Conservation (phyloP, 2,113 vertebrate genomes). For the Ariopsis seemanni region DNA sequence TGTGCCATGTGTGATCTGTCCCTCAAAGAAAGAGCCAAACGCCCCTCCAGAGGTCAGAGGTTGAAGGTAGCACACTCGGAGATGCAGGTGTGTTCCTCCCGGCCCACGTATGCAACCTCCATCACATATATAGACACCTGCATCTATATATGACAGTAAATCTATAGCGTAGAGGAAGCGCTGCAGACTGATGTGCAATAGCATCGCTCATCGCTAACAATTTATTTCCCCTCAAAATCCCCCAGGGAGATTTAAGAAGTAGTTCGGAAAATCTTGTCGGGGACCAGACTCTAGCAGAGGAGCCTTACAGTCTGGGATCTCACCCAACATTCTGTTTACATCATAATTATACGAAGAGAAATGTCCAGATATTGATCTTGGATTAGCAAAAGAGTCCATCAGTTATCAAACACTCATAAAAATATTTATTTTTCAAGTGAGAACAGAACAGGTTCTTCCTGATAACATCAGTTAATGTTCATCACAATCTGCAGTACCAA, state of each 20-base stretch:
- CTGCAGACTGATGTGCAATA: conserved; percentile 52
- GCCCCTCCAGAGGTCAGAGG: conserved; percentile 65
- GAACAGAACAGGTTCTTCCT: neutral
- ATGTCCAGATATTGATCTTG: neutral
- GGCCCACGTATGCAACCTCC: conserved; percentile 63
- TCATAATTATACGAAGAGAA: neutral
- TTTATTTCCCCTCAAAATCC: conserved; percentile 76
- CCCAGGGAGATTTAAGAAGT: neutral
- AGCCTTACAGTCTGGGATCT: conserved; percentile 18
- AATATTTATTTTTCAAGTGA: neutral
- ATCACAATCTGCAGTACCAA: neutral
- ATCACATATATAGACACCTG: conserved; percentile 73
- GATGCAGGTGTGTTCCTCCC: conserved; percentile 74
- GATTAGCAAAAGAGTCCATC: neutral
- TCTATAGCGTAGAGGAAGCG: conserved; percentile 42
- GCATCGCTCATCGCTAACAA: conserved; percentile 53
- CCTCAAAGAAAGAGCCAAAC: conserved; percentile 55
- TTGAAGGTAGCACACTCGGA: conserved; percentile 67
- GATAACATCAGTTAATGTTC: neutral
- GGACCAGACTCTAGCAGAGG: conserved; percentile 32
- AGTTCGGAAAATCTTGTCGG: neutral
- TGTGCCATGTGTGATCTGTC: conserved; percentile 60
- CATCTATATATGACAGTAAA: conserved; percentile 74
- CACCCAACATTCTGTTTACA: neutral
- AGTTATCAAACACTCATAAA: neutral